Conservation (phyloP, 1,140 invertebrate genomes). For the Lucilia cuprina region DNA sequence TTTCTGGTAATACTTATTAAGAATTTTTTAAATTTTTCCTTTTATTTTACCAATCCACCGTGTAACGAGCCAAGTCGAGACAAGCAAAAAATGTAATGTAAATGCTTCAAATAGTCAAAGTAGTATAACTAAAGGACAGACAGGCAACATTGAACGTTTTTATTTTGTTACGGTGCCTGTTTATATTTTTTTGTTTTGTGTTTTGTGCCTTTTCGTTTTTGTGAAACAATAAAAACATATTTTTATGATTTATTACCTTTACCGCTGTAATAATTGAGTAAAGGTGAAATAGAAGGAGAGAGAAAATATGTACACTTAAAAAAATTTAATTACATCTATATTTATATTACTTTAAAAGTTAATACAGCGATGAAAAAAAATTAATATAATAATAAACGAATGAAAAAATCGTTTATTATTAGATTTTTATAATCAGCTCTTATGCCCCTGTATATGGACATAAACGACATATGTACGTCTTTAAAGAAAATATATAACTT, state of each 20-base stretch:
- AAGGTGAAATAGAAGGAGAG: slow-evolving; percentile 6
- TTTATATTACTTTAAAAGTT: too few species aligned
- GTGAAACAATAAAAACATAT: slow-evolving; percentile 47
- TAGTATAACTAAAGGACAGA: neutral
- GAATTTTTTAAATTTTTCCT: neutral
- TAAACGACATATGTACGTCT: too few species aligned
- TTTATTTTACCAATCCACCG: slow-evolving; percentile 46
- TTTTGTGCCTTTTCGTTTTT: neutral
- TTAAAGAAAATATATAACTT: too few species aligned
- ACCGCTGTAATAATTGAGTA: slow-evolving; percentile 53
- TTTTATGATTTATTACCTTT: slow-evolving; percentile 60
- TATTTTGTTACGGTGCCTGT: neutral
- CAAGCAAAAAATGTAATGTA: neutral
- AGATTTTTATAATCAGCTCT: too few species aligned
- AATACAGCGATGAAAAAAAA: too few species aligned
- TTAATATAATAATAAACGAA: too few species aligned
- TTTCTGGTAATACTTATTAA: neutral
- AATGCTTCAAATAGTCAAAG: neutral
- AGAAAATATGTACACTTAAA: too few species aligned
- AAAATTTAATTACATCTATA: neutral
- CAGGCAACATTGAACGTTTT: neutral
- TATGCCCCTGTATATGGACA: too few species aligned
- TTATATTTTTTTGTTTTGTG: neutral
- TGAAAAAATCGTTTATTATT: too few species aligned
- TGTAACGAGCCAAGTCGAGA: slow-evolving; percentile 49